Evolutionary conservation across 2,888 invertebrate genomes (phyloP).

Genomic region (Spilarctia lutea): DNA sequence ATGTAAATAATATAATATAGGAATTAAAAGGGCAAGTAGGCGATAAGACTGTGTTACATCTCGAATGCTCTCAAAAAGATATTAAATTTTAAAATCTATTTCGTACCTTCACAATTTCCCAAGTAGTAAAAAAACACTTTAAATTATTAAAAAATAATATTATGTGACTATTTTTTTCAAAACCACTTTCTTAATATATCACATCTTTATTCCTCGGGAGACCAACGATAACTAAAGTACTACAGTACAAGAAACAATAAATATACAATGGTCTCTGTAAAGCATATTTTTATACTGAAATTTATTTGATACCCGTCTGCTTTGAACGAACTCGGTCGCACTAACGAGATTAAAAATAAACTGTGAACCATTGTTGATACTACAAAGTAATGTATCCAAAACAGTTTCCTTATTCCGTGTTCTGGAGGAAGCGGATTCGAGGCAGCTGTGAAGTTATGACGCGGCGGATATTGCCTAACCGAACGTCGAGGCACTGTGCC

Average conservation of each 20-base stretch:
- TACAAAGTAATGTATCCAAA: constrained; percentile 24
- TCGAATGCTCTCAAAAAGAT: background rate
- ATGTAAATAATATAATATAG: background rate
- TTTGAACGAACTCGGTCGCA: background rate
- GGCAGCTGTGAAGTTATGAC: constrained; percentile 76
- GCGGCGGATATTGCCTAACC: constrained; percentile 76
- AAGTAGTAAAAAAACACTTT: background rate
- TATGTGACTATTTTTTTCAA: too few species aligned
- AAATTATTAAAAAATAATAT: too few species aligned
- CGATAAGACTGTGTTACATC: background rate
- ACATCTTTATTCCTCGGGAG: background rate
- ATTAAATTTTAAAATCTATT: background rate
- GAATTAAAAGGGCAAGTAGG: background rate
- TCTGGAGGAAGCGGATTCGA: constrained; percentile 65
- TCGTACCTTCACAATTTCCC: background rate
- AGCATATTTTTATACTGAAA: background rate
- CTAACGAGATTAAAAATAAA: constrained; percentile 9
- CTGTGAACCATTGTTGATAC: background rate
- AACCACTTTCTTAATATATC: background rate
- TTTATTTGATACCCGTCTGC: background rate
- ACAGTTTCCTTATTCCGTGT: constrained; percentile 52
- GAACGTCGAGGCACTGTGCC: constrained; percentile 53
- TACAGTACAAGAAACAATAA: background rate
- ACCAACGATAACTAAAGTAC: background rate
- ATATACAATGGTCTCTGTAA: background rate